Base-by-base conservation (phyloP, 2,113 vertebrate genomes). In the Oncorhynchus mykiss region DNA sequence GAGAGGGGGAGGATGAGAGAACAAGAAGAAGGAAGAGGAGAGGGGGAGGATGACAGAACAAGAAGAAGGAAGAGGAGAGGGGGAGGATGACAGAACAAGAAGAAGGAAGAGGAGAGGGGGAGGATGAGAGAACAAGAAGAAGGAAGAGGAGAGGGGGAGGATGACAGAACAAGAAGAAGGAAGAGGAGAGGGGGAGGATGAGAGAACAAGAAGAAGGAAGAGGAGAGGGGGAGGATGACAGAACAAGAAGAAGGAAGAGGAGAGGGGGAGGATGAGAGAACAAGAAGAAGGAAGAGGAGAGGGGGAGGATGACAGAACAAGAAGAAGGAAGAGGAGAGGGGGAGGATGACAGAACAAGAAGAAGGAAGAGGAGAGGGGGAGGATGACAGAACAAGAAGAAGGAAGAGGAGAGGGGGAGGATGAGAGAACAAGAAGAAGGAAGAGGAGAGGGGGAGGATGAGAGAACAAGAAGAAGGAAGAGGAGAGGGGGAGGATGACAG, bases 61-160 rank as follows among this genome's bases (percentile, higher is more conserved):
- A 34, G 62, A 73, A 31, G 71, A 29, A 71, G 67, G 72, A 39
- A 82, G 76, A 77, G 65, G 70, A 76, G 65, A 65, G 22, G 78
- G 2, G 2, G 14, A 51, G 2, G 49, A 51, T 12, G 4, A 16
- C 1, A 57, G 60, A 51, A 65, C 31, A 14, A 31, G 31, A 0
- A 20, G 74, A 34, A 66, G 14, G 60, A 73, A 70, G 67, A 57
- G n/a, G n/a, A n/a, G 31, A 70, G 69, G 62, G n/a, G 49, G 48
- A 70, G 34, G 75, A 69, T 57, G 62, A 14, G 51, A 34, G 66
- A 54, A 64, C 0, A 12, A 69, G n/a, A 27, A 16, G 34, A 14
- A 31, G 27, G 6, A 48, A 8, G 34, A 8, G n/a, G 25, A 68
- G n/a, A 57, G 54, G 65, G 16, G 31, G 48, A 70, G n/a, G 75